Evolutionary conservation across 2,113 vertebrate genomes (phyloP), one percentile per base, ranked within the genome.

Genomic region (Corythaeola cristata): DNA sequence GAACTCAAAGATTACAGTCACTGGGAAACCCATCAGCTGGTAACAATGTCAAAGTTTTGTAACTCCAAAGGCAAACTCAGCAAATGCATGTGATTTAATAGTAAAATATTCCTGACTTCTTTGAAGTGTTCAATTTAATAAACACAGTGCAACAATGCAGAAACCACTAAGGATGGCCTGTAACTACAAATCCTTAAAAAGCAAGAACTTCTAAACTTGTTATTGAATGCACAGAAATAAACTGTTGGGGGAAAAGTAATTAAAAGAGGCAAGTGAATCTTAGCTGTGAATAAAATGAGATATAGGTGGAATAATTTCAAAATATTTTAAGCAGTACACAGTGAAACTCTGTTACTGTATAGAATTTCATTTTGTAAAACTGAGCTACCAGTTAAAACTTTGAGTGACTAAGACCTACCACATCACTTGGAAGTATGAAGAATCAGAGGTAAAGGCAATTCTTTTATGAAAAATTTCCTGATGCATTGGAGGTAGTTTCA

Each of bases 171-270:
- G 52, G 45, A 35, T 68, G 56, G 39, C 67, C 67, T 52, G 11
- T 49, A 69, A 84, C 71, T 87, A 71, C 53, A 94, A 69, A 93
- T 88, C 19, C 85, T 74, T 59, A 62, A 53, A 84, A 90, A 76
- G 23, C 33, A 26, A 35, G 45, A 75, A 50, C 37, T 75, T 85
- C 33, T 82, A 20, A 63, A 60, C 72, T 58, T 56, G 35, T 32
- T 81, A 72, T 4, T 56, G 64, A 81, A 64, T 14, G 63, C 82
- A 71, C 28, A 88, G 63, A 73, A 93, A 71, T 44, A 45, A 78
- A 72, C 32, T 12, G 58, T 30, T 75, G 62, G 32, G 24, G 27
- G 24, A 55, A 64, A 87, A 85, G 63, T 49, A 75, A 78, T 87
- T 89, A 45, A 41, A 93, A 81, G 17, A 75, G 49, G 49, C 37